Evolutionary conservation across 2,888 invertebrate genomes (phyloP), one percentile per base, ranked within the genome.

Genomic region (Lithodes maja): DNA sequence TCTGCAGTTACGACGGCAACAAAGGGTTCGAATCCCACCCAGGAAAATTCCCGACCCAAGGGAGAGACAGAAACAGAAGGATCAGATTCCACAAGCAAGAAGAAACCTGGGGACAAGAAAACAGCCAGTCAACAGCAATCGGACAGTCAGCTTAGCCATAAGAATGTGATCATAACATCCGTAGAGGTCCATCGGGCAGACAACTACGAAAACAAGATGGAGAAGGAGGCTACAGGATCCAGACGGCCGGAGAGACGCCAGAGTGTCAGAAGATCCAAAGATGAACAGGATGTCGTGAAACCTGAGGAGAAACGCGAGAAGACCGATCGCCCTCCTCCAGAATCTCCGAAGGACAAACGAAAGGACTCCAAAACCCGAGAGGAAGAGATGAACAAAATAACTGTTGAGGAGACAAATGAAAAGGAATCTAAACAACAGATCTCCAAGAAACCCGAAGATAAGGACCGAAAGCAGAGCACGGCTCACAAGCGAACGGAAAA

Each of bases 361-460:
- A 84, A 82, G 49, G 88, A 89, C 3, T 85, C 84, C 5, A 89
- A 89, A 68, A 81, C 82, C 1, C 54, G 88, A 49, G 88, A 81
- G 50, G 88, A 89, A 7, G 88, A 89, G 74, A 89, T 89, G 88
- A 89, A 89, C 61, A 89, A 74, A 33, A 89, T 89, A 15, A 89
- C 88, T 33, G 81, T 89, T 33, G 88, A 89, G 49, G 88, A 85
- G n/a, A 50, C 68, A 15, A 69, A 69, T 68, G 81, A 81, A 12
- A 85, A 89, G 9, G 88, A 89, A 9, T 55, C 83, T 7, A 82
- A 87, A 50, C 61, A 74, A 74, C 84, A 74, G 52, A 75, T 53
- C 15, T 3, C 77, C 7, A 87, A 85, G 54, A 84, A 84, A 82
- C 50, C 69, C 50, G 82, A 68, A 33, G 68, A 49, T 5, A 82